phyloP scores from a whole-genome alignment of 2,113 vertebrate species.

The Psammodynastes pulverulentus region DNA sequence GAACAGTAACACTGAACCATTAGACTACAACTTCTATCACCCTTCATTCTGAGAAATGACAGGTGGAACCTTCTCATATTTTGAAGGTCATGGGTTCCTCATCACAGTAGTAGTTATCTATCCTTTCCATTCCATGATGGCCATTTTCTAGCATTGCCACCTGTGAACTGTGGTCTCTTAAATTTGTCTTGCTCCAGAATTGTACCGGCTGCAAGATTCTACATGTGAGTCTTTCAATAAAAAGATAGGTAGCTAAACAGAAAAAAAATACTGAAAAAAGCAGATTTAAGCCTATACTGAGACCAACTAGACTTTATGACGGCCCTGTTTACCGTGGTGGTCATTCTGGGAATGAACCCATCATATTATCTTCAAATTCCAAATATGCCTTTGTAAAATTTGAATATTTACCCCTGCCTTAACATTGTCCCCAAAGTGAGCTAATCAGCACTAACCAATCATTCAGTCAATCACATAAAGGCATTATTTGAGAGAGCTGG shows the following conservation, averaged over 20 bases:
- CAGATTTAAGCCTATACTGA: neutral
- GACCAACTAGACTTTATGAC: neutral
- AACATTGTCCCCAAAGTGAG: neutral
- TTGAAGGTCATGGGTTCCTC: neutral
- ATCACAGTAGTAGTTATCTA: neutral
- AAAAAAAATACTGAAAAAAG: neutral
- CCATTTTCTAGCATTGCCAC: neutral
- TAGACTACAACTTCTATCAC: neutral
- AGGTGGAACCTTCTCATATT: neutral
- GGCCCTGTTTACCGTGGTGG: neutral
- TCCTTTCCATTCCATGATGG: neutral
- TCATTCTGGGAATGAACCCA: neutral
- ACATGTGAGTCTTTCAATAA: neutral
- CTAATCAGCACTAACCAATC: neutral
- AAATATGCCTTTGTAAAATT: neutral
- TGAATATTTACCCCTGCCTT: neutral
- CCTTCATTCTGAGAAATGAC: neutral
- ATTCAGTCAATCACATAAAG: neutral
- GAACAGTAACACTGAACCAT: neutral
- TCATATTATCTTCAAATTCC: neutral
- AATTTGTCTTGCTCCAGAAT: neutral
- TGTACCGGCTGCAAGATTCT: neutral
- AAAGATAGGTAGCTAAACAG: neutral
- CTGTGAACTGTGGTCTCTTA: neutral
- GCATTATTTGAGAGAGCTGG: neutral